Evolutionary conservation across 2,113 vertebrate genomes (phyloP).

Genomic region (Dissostichus mawsoni): DNA sequence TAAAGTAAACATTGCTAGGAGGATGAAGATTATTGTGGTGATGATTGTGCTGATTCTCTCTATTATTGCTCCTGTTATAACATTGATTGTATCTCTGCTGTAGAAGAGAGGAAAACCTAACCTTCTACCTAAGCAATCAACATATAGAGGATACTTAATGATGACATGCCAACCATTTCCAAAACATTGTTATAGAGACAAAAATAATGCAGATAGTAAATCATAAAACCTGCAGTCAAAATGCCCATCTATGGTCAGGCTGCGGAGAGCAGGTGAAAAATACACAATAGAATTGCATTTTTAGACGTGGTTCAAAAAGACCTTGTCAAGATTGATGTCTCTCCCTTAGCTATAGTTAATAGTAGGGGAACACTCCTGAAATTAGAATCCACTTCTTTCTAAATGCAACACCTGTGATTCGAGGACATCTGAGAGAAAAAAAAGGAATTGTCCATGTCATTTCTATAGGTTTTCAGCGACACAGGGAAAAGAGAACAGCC

Average conservation of each 20-base stretch:
- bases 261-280: conserved; percentile 69
- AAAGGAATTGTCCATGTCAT: conserved; percentile 81
- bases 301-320: conserved; percentile 79
- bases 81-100: conserved; percentile 37
- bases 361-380: conserved; percentile 81
- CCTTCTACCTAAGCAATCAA: conserved; percentile 45
- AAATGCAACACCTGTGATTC: conserved; percentile 81
- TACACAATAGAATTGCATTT: conserved; percentile 75
- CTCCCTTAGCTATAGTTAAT: conserved; percentile 81
- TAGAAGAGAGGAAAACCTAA: conserved; percentile 14
- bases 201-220: conserved; percentile 63
- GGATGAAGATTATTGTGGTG: conserved; percentile 33
- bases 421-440: conserved; percentile 78
- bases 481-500: conserved; percentile 83
- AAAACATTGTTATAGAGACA: conserved; percentile 44
- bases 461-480: conserved; percentile 84
- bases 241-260: conserved; percentile 49
- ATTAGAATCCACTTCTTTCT: conserved; percentile 85
- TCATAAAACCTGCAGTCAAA: conserved; percentile 50
- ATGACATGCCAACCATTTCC: conserved; percentile 43
- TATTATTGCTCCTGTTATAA: conserved; percentile 41
- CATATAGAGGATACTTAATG: conserved; percentile 50
- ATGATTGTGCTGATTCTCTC: conserved; percentile 49
- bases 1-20: conserved; percentile 32
- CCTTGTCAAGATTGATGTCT: conserved; percentile 85